Evolutionary conservation across 2,888 invertebrate genomes (phyloP), one percentile per base, ranked within the genome.

Genomic region (Megaustenia siamemsis): DNA sequence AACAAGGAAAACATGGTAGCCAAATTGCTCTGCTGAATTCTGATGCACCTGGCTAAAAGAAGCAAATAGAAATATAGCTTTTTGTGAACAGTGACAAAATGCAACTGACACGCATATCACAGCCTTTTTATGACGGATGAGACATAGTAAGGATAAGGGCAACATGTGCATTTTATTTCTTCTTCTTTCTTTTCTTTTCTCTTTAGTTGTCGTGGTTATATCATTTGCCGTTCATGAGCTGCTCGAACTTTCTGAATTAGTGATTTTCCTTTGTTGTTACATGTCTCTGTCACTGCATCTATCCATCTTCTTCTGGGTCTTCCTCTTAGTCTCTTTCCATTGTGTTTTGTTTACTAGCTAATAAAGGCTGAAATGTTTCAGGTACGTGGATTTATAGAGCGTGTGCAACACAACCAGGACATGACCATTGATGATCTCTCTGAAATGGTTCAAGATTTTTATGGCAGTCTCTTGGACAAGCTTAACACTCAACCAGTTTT

Each of bases 381-480:
- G 76, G 96, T 96, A 21, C 95, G 96, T 35, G 90, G 90, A 10
- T 93, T 94, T 49, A 93, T 94, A 0, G 94, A 94, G 77, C 93
- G 93, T 45, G 90, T 94, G 12, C 91, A 90, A 81, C 91, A 91
- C 82, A 94, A 96, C 96, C 87, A 88, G 2, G 91, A 92, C 45
- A 86, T 87, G 15, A 89, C 92, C 1, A 89, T 92, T 12, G 93
- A 94, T 10, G 93, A 98, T 88, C 94, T 98, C 53, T 97, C 98
- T 0, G 98, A 98, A 92, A 95, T 96, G 73, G 97, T 98, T 49
- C 98, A 99, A 94, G 97, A 97, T 91, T 97, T 97, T 92, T 99
- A 99, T 94, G 96, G 96, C 94, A 95, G 95, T 79, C 93, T 97
- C 93, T 95, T 96, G 88, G 96, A 96, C 87, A 95, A 96, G 89